Evolutionary conservation across 1,140 invertebrate species (phyloP).

Genomic region (Hirudo medicinalis): DNA sequence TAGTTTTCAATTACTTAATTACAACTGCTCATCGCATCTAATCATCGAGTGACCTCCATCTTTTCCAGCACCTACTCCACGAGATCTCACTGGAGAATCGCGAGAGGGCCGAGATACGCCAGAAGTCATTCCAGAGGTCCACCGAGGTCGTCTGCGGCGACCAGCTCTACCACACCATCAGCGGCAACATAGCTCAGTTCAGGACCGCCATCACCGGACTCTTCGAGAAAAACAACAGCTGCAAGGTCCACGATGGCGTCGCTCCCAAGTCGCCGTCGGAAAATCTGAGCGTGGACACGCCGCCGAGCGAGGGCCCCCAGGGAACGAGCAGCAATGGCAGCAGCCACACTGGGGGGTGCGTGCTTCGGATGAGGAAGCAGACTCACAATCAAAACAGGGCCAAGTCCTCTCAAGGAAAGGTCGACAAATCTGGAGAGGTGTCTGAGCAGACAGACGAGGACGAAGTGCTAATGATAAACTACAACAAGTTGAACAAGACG

Average conservation of each 20-base stretch:
- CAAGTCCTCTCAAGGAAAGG: no score
- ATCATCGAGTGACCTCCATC: no score
- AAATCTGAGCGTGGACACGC: background rate
- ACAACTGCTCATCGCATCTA: no score
- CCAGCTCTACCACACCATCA: conserved; percentile 5
- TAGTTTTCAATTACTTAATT: no score
- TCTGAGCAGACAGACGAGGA: background rate
- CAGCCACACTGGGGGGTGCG: background rate
- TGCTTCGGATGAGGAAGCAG: background rate
- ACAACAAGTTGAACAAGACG: background rate
- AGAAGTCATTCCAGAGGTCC: background rate
- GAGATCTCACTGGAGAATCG: background rate
- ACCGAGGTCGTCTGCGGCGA: background rate
- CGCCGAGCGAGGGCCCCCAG: background rate
- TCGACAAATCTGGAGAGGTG: background rate
- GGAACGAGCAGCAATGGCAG: background rate
- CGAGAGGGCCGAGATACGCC: background rate
- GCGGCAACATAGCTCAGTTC: background rate
- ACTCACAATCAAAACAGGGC: background rate
- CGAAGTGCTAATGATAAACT: conserved; percentile 5
- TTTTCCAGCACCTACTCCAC: background rate
- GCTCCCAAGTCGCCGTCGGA: no score
- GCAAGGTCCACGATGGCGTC: background rate
- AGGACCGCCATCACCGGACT: background rate
- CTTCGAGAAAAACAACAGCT: background rate